Evolutionary conservation across 2,888 invertebrate genomes (phyloP), one percentile per base, ranked within the genome.

Genomic region (Tortrix viridana): DNA sequence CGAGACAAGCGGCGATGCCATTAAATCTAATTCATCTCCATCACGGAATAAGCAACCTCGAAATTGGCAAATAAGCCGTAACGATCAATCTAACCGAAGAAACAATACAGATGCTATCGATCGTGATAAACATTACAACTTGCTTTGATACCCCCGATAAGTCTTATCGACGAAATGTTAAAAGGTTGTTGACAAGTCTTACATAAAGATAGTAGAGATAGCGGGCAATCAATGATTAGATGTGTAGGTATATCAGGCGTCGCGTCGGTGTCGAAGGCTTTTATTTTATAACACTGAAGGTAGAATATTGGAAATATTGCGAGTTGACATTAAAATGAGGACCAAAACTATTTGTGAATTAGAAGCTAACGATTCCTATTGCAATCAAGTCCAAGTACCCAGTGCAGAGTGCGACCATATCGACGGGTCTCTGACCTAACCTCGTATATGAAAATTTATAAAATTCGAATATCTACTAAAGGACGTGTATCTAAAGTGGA

Each of bases 121-220:
- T 46, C 20, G 46, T 53, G 63, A 63, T 63, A 63, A 58, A 43
- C 18, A 48, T 63, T 63, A 63, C 63, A 63, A 63, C 32, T 58
- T 56, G 56, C 37, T 58, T 69, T 70, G 65, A 72, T 77, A 75
- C 70, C 70, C 69, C 66, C 61, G 65, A 67, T 73, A 77, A 80
- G 70, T 75, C 69, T 81, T 84, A 85, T 85, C 82, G 67, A 71
- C 72, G 67, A 84, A 82, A 81, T 81, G 79, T 84, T 82, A 81
- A 71, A 81, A 73, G 76, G 77, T 81, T 80, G 80, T 83, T 83
- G 84, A 86, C 86, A 88, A 81, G 76, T 80, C 71, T 69, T 76
- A 72, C 79, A 84, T 80, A 78, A 52, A 75, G 66, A 69, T 70
- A 67, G 52, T 38, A 37, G 48, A 65, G 81, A 82, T 83, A 83